A percentile compares a stretch with the other conserved stretches of the same genome.
phyloP scores from a whole-genome alignment of 2,113 vertebrate species.

The Scatophagus argus region DNA sequence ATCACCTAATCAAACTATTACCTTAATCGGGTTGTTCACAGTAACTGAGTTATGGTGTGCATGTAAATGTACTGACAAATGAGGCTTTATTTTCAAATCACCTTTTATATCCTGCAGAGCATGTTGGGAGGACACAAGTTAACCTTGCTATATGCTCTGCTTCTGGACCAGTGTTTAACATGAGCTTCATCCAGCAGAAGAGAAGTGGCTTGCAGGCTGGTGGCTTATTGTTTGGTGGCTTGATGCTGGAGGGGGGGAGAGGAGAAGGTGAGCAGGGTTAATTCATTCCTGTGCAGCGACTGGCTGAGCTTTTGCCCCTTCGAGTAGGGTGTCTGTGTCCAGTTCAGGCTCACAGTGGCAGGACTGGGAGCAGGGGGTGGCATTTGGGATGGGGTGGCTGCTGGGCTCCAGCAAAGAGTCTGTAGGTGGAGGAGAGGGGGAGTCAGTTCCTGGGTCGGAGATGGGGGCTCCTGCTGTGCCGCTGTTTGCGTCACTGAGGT shows the following conservation, averaged over 20 bases:
- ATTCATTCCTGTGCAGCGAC: constrained; percentile 75
- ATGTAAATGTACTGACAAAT: constrained; percentile 44
- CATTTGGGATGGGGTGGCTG: constrained; percentile 24
- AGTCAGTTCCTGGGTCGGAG: constrained; percentile 70
- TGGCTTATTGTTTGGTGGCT: constrained; percentile 46
- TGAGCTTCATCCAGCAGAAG: constrained; percentile 32
- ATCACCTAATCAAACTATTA: background rate
- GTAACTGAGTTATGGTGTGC: constrained; percentile 19
- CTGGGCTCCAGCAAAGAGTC: constrained; percentile 61
- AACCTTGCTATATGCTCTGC: constrained; percentile 26
- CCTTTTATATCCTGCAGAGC: constrained; percentile 24
- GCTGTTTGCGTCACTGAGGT: constrained; percentile 77
- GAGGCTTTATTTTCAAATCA: constrained; percentile 64
- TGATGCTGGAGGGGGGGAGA: background rate
- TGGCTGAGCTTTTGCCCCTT: constrained; percentile 46
- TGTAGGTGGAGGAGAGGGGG: constrained; percentile 70
- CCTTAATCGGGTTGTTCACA: background rate
- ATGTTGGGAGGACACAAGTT: constrained; percentile 41
- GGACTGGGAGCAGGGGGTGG: constrained; percentile 52
- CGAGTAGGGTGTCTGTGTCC: constrained; percentile 40
- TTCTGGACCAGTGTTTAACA: constrained; percentile 38
- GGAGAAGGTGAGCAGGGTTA: constrained; percentile 24
- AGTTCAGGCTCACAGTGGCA: constrained; percentile 66
- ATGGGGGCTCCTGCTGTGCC: constrained; percentile 17
- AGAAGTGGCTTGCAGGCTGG: constrained; percentile 51